Evolutionary conservation across 2,888 invertebrate species (phyloP).

Genomic region (Sipha maydis): DNA sequence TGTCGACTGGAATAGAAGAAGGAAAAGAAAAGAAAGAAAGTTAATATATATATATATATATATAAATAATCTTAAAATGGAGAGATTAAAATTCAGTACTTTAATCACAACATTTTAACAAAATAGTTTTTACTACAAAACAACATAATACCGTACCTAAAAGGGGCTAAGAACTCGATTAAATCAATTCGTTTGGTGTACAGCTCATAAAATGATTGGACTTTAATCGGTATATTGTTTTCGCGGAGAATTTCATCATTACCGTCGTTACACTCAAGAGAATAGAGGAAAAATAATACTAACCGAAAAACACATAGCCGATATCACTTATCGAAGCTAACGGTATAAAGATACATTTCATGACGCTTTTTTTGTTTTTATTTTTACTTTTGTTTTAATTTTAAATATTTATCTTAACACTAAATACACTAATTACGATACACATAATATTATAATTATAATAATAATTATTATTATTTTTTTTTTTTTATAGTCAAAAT

Average conservation of each 20-base stretch:
- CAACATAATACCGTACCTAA: neutral
- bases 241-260: neutral
- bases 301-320: neutral
- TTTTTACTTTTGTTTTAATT: too few species aligned
- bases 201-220: neutral
- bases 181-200: neutral
- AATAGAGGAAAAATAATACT: neutral
- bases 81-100: conserved; percentile 8
- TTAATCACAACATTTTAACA: neutral
- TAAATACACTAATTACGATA: neutral
- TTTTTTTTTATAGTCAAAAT: too few species aligned
- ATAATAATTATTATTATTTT: neutral
- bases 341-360: neutral
- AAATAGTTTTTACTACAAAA: neutral
- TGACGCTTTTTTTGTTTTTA: neutral
- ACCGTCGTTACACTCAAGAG: neutral
- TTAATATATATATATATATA: neutral
- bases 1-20: neutral
- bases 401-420: too few species aligned
- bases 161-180: neutral
- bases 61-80: neutral
- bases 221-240: neutral
- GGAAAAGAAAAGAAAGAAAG: neutral
- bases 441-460: too few species aligned
- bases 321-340: neutral